A percentile compares a stretch with the other conserved stretches of the same genome.
Conservation (phyloP, 2,888 invertebrate genomes). For the Smittia aterrima region DNA sequence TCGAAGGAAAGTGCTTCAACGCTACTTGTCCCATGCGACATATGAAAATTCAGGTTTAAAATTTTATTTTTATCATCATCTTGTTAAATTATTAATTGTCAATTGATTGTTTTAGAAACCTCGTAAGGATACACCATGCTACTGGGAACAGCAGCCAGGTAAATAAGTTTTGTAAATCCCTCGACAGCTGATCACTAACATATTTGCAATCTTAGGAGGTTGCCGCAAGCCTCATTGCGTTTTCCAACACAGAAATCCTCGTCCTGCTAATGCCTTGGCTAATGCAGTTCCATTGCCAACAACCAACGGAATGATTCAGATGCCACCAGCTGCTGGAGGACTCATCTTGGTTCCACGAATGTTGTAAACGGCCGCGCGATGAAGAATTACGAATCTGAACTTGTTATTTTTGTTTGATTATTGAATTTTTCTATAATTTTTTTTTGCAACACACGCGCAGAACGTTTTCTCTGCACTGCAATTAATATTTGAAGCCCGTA, state of each 20-base stretch:
- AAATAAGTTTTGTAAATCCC: too few species aligned
- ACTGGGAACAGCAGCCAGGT: slow-evolving; percentile 83
- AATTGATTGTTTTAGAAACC: slow-evolving; percentile 63
- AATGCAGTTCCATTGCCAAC: neutral
- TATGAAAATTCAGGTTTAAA: slow-evolving; percentile 75
- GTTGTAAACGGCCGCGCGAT: neutral
- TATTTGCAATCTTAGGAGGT: too few species aligned
- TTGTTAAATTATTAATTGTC: slow-evolving; percentile 11
- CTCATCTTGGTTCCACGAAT: slow-evolving; percentile 7
- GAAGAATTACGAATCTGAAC: neutral
- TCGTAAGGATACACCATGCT: slow-evolving; percentile 78
- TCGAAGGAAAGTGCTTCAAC: slow-evolving; percentile 75
- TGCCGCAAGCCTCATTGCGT: slow-evolving; percentile 83
- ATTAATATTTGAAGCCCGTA: too few species aligned
- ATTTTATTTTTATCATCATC: slow-evolving; percentile 27
- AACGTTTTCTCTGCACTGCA: too few species aligned
- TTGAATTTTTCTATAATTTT: neutral
- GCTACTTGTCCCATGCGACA: slow-evolving; percentile 78
- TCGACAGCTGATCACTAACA: too few species aligned
- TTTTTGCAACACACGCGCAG: neutral
- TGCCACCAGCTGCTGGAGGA: neutral
- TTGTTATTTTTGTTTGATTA: neutral
- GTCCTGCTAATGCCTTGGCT: neutral
- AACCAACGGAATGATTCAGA: neutral
- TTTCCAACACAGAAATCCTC: slow-evolving; percentile 62